Evolutionary conservation across 2,888 invertebrate species (phyloP), one percentile per base, ranked within the genome.

Genomic region (Calephelis perditalis): DNA sequence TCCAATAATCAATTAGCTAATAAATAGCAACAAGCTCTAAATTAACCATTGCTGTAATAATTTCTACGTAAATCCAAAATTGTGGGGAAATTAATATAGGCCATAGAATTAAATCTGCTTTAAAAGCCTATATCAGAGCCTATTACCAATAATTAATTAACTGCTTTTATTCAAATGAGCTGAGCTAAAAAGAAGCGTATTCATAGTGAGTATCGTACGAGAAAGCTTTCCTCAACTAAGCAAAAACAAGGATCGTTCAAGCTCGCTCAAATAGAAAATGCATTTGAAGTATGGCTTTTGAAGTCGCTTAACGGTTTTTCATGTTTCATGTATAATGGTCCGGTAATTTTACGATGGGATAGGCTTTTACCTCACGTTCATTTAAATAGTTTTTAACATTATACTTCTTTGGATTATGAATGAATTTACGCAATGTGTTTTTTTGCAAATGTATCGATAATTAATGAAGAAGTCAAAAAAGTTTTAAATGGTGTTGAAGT

Each of bases 281-380:
- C 49, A 52, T 52, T 52, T 52, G 49, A 52, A 52, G 49, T 52
- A 52, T 52, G 49, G 49, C 49, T 52, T 52, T 52, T 52, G 49
- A 52, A 52, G 49, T 52, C 49, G 49, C 35, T 52, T 52, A 52
- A 52, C 35, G 49, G 49, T 52, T 35, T 52, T 52, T 52, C 49
- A 52, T 52, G 49, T 52, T 52, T 52, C 49, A 52, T 52, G 35
- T 52, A 52, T 35, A 52, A 52, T 49, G 49, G 49, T 10, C 12
- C 35, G 49, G 26, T 52, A 52, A 35, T 52, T 52, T 52, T 52
- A 26, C 49, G 7, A 52, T 7, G 15, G 47, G 47, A 47, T 47
- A 35, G 26, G 35, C 35, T 52, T 35, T 4, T 49, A 49, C 7
- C 26, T 52, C 9, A 26, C 8, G 26, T 26, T 0, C 6, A 40